Conservation (phyloP, 2,888 invertebrate genomes). For the Dermolepida albohirtum region DNA sequence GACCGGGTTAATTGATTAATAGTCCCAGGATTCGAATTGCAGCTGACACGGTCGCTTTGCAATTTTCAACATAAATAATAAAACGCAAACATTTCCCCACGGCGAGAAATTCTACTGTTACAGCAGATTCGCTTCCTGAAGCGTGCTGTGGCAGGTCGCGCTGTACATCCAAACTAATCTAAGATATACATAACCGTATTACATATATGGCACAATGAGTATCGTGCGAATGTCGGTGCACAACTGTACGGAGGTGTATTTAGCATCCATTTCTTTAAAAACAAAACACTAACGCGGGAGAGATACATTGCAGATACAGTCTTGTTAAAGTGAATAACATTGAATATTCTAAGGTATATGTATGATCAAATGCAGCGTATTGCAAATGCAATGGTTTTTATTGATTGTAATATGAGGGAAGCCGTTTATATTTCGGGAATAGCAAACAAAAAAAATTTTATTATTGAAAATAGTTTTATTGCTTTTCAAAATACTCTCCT, state of each 20-base stretch:
- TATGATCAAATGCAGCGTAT: no score
- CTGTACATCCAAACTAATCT: neutral
- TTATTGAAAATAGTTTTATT: no score
- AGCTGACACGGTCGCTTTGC: constrained; percentile 21
- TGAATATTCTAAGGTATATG: neutral
- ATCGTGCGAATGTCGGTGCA: neutral
- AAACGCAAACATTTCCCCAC: constrained; percentile 25
- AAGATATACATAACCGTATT: constrained; percentile 10
- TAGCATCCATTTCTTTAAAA: constrained; percentile 7
- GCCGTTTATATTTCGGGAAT: no score
- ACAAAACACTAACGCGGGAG: neutral
- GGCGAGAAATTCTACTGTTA: neutral
- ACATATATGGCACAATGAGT: constrained; percentile 13
- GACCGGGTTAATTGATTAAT: constrained; percentile 24
- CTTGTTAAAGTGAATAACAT: neutral
- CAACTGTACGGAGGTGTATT: constrained; percentile 8
- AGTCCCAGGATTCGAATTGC: constrained; percentile 13
- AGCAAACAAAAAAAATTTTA: no score
- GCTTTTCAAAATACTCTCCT: no score
- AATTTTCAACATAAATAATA: constrained; percentile 31
- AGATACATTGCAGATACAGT: neutral
- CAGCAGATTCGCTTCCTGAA: neutral
- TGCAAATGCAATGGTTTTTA: no score
- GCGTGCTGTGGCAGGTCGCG: no score
- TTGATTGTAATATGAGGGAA: no score